Evolutionary conservation across 2,113 vertebrate species (phyloP), one percentile per base, ranked within the genome.

Genomic region (Riparia riparia): DNA sequence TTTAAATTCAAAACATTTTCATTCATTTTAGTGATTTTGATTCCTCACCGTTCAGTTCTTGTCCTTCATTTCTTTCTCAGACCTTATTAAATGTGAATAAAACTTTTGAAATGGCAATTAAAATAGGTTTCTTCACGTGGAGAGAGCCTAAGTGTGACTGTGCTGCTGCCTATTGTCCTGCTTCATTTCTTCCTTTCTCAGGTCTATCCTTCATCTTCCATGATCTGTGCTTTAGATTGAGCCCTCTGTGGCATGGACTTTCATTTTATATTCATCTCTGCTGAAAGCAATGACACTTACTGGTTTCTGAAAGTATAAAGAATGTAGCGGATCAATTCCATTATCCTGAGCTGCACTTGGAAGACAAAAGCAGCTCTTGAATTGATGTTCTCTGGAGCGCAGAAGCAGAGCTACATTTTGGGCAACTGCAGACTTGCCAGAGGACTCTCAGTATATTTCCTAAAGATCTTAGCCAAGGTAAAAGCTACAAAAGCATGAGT

Each of bases 231-330:
- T 93, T 84, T 89, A 71, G 77, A 84, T 56, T 58, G 69, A 95
- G 88, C 88, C 63, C 71, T 87, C 90, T 15, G 0, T 28, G 77
- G 77, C 86, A 74, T 89, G 73, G 69, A 82, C 69, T 24, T 22
- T 57, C 1, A 0, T 81, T 95, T 95, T 74, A 83, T 89, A 89
- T 86, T 79, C 8, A 5, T 90, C 57, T 84, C 83, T 82, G 80
- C 86, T 15, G 2, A 83, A 74, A 92, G 56, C 82, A 84, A 64
- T 92, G 51, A 79, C 29, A 39, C 44, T 89, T 82, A 42, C 39
- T 86, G 96, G 72, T 66, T 94, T 91, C 69, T 95, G 83, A 64
- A 95, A 82, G 47, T 82, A 71, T 88, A 90, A 93, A 90, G 93
- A 78, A 90, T 37, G 73, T 70, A 44, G 58, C 0, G 0, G 79